Base-by-base conservation (phyloP, 2,797 vertebrate genomes). In the Gambusia yucatana region DNA sequence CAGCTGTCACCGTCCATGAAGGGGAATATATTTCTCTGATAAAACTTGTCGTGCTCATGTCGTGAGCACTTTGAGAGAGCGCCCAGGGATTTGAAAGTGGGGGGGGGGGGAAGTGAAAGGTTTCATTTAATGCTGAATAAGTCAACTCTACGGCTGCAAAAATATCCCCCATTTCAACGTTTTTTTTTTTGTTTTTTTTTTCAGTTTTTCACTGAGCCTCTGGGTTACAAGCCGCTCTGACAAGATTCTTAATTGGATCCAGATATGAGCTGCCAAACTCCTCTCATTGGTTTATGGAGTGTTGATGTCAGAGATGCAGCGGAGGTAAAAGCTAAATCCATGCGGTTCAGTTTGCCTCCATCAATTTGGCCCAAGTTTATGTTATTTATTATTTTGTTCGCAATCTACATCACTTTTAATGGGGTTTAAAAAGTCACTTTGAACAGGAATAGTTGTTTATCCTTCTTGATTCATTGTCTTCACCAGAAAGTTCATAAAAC, bases 201-300 rank as follows among this genome's bases (percentile, higher is more conserved):
- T 41, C 41, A 57, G 44, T 59, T 81, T 63, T 73, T 72, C 46
- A 71, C 73, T 80, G 36, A 14, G 47, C 82, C 50, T 91, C 80
- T 84, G 74, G 63, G 79, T 83, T 86, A 79, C 80, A 80, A 86
- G 70, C 76, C 70, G 73, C 43, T 13, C 83, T 92, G 88, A 91
- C 88, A 90, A 80, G 85, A 82, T 28, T 86, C 84, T 83, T 95
- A 94, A 94, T 94, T 89, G 89, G 82, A 94, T 89, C 90, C 93
- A 95, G 94, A 94, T 81, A 86, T 48, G 46, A 82, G 81, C 84
- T 91, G 91, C 91, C 93, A 93, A 86, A 91, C 89, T 90, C 88
- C 82, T 88, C 80, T 88, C 85, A 79, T 90, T 92, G 88, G 88
- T 93, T 93, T 90, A 83, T 84, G 75, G 72, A 86, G 86, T 59